Evolutionary conservation across 2,797 vertebrate species (phyloP).

Genomic region (Oreonectes daqikongensis): DNA sequence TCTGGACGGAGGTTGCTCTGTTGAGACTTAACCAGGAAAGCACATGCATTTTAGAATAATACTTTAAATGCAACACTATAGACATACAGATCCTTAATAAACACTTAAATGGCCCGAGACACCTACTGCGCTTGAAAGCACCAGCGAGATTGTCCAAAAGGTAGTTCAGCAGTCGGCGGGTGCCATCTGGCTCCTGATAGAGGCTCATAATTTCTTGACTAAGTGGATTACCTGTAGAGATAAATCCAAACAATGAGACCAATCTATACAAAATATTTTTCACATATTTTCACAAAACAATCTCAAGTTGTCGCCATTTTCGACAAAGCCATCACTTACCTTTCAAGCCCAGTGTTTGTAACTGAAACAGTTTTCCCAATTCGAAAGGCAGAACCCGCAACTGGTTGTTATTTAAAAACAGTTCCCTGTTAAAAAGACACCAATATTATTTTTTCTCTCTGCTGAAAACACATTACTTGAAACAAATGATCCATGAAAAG

Average conservation of each 20-base stretch:
- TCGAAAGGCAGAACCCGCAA: constrained; percentile 99
- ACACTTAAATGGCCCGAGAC: not conserved
- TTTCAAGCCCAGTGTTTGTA: constrained; percentile 99
- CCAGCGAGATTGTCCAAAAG: constrained; percentile 99
- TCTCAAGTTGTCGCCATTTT: not conserved
- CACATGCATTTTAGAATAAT: not conserved
- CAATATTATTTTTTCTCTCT: not conserved
- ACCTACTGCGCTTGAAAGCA: constrained; percentile 95
- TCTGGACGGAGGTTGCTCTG: constrained; percentile 92
- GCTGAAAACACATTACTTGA: not conserved
- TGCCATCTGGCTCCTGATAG: constrained; percentile 97
- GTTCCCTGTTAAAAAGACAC: constrained; percentile 84
- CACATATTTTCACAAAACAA: not conserved
- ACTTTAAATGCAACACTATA: not conserved
- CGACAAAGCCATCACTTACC: constrained; percentile 74
- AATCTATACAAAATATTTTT: not conserved
- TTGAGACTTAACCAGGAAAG: constrained; percentile 79
- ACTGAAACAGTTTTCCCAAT: constrained; percentile 99
- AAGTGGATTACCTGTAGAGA: constrained; percentile 91
- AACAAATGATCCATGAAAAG: not conserved
- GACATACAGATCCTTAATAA: not conserved
- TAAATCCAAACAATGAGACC: not conserved
- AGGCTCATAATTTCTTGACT: constrained; percentile 97
- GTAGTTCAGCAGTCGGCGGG: constrained; percentile 94
- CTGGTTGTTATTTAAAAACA: constrained; percentile 99